These are phyloP conservation scores for Stichopus horrens DNA, from an alignment of 53 echinoderm and acorn worm species.

Conservation along the genomic window DNA sequence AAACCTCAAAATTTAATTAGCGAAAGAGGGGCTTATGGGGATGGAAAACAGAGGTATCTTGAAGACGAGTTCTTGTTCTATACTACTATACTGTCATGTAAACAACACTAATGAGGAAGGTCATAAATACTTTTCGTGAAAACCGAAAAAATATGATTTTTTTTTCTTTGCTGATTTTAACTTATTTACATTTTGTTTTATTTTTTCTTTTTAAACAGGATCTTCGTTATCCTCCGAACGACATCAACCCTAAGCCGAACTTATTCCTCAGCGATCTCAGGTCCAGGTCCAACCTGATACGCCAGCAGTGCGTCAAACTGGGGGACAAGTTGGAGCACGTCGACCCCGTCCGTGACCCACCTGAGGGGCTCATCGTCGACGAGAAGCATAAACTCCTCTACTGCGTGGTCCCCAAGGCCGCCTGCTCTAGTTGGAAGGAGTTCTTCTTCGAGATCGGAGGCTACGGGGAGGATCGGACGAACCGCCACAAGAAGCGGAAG, in stretches of 20 bases:
- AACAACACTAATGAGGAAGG: too few species aligned
- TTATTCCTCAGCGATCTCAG: conserved; percentile 16
- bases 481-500: conserved; percentile 20
- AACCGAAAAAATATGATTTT: too few species aligned
- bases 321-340: conserved; percentile 10
- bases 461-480: background rate
- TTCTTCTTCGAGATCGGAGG: conserved; percentile 53
- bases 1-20: too few species aligned
- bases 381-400: conserved; percentile 29
- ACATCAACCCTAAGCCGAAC: background rate
- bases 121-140: too few species aligned
- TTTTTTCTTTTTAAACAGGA: background rate
- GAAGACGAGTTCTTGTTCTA: too few species aligned
- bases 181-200: too few species aligned
- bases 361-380: conserved; percentile 39
- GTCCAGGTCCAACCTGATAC: conserved; percentile 8
- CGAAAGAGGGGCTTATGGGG: too few species aligned
- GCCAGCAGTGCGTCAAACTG: conserved; percentile 11
- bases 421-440: conserved; percentile 46
- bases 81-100: too few species aligned
- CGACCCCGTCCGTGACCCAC: background rate
- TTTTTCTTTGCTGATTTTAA: too few species aligned
- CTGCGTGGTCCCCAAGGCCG: conserved; percentile 43
- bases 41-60: too few species aligned
- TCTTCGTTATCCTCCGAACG: background rate